Base-by-base conservation (phyloP, 2,888 invertebrate genomes). In the Ypsolopha scabrella region DNA sequence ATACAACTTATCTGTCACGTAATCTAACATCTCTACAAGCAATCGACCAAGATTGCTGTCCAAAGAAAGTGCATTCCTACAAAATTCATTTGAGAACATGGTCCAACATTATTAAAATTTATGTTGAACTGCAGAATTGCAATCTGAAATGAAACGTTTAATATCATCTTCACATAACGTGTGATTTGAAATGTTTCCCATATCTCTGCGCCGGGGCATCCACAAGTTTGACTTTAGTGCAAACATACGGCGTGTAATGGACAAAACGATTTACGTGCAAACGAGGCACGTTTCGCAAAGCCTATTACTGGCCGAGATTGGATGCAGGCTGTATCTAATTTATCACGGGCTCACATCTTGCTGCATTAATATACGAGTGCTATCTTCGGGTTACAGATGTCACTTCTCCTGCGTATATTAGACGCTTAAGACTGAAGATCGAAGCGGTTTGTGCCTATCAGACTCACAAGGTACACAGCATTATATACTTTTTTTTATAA, bases 311-410 rank as follows among this genome's bases (percentile, higher is more conserved):
- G 65, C 62, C 60, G 63, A 75, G 75, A 77, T 79, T 74, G 72
- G 72, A 69, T 74, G 68, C 70, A 72, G 59, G 58, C 73, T 74
- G 75, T 78, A 68, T 76, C 76, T 74, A 78, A 80, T 80, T 80
- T 77, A 77, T 78, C 75, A 70, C 72, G 71, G 73, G 50, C 44
- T n/a, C 41, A 41, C 48, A 52, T 52, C 48, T 49, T 11, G 33
- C 34, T 33, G 35, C 45, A 39, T 46, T 39, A 49, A 39, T 49
- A 41, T 33, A 41, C 50, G 7, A 10, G 14, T 14, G 11, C 14
- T 10, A 33, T 46, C 8, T 8, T 10, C 46, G 9, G 46, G 46
- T 46, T 46, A 46, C 46, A 46, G 11, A 46, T 52, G 52, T 50
- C 49, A 41, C 24, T 52, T 24, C 11, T 39, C 39, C 10, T n/a